Evolutionary conservation across 1,140 invertebrate genomes (phyloP).

Genomic region (Gyrodactylus salaris): DNA sequence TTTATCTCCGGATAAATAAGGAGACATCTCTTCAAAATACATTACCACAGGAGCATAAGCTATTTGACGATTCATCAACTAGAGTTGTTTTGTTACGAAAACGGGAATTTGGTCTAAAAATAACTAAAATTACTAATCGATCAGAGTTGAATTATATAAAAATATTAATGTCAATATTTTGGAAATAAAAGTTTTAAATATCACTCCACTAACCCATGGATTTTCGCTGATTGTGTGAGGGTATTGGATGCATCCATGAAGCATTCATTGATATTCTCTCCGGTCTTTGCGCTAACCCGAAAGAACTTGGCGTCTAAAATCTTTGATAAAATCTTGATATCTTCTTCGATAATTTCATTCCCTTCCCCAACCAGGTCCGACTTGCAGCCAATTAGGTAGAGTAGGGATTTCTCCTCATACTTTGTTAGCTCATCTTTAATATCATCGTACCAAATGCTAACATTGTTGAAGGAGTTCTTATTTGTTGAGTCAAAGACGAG

Average conservation of each 20-base stretch:
- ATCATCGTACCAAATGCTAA: not conserved
- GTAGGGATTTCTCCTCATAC: not conserved
- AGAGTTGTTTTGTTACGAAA: not conserved
- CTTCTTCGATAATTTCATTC: not conserved
- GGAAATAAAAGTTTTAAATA: too few relatives aligned
- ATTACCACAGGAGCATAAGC: not conserved
- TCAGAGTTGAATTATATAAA: not conserved
- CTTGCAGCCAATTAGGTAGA: not conserved
- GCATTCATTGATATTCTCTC: not conserved
- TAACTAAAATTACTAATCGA: too few relatives aligned
- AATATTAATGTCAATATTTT: too few relatives aligned
- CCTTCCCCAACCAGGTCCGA: not conserved
- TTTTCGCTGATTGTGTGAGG: not conserved
- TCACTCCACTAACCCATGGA: too few relatives aligned
- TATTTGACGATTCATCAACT: not conserved
- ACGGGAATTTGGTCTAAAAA: not conserved
- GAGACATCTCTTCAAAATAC: not conserved
- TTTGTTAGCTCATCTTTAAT: not conserved
- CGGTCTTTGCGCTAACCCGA: not conserved
- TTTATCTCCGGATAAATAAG: too few relatives aligned
- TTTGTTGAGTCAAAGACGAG: not conserved
- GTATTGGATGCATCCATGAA: not conserved
- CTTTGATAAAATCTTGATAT: not conserved
- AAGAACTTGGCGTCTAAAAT: not conserved
- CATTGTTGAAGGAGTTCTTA: not conserved